phyloP scores from a whole-genome alignment of 2,113 vertebrate genomes.

The Azemiops feae region DNA sequence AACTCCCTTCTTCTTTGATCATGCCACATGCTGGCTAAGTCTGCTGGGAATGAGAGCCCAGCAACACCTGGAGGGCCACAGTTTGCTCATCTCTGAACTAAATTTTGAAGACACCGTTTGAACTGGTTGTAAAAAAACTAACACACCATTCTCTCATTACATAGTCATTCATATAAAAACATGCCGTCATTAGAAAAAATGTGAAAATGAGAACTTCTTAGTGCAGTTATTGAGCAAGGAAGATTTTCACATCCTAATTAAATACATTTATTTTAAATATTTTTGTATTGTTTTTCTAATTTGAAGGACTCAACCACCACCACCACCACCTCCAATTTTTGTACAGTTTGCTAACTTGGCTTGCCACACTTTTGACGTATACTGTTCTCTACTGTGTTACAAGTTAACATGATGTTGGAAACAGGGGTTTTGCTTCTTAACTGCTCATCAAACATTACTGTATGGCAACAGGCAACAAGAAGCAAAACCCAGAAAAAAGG shows the following conservation, averaged over 20 bases:
- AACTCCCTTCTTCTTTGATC: background rate
- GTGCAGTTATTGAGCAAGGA: background rate
- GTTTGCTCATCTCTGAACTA: background rate
- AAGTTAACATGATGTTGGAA: background rate
- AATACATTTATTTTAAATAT: background rate
- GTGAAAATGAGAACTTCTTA: background rate
- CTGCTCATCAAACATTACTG: background rate
- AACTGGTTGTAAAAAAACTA: background rate
- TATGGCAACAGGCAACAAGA: background rate
- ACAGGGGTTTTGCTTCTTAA: background rate
- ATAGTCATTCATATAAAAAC: background rate
- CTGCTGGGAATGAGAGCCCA: background rate
- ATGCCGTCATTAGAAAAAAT: background rate
- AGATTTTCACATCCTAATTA: background rate
- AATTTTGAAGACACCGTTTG: background rate
- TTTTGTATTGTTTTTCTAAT: background rate
- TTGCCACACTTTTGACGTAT: background rate
- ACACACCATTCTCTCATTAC: background rate
- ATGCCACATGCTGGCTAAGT: background rate
- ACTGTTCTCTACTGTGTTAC: background rate
- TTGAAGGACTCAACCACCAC: background rate
- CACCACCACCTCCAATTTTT: background rate
- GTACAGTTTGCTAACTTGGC: background rate
- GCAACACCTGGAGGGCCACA: background rate
- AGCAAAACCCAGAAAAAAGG: background rate